phyloP scores from a whole-genome alignment of 2,888 invertebrate genomes.

The Lithophane semibrunnea region DNA sequence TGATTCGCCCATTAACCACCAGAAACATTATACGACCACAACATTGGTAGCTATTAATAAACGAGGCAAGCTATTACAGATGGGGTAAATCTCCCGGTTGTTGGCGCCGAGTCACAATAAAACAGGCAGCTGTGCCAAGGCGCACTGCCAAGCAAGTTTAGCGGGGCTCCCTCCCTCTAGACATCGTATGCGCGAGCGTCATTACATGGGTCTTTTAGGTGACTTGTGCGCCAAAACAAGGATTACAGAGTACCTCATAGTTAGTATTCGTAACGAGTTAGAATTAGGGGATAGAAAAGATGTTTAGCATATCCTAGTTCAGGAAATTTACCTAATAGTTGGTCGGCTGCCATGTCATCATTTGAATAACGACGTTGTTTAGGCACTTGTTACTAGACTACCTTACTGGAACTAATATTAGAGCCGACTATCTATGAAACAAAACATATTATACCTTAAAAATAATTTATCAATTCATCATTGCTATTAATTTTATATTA shows the following conservation, averaged over 20 bases:
- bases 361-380: not conserved
- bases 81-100: constrained; percentile 81
- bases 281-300: constrained; percentile 19
- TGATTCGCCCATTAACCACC: constrained; percentile 77
- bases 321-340: not conserved
- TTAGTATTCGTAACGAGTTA: constrained; percentile 42
- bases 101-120: constrained; percentile 83
- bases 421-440: not conserved
- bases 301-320: constrained; percentile 31
- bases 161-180: constrained; percentile 63
- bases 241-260: constrained; percentile 40
- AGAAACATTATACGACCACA: constrained; percentile 77
- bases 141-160: constrained; percentile 83
- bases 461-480: too few relatives aligned
- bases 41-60: constrained; percentile 80
- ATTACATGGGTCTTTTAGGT: constrained; percentile 57
- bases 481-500: too few relatives aligned
- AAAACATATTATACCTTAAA: not conserved
- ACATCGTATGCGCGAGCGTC: constrained; percentile 59
- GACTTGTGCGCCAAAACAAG: constrained; percentile 59
- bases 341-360: constrained; percentile 2
- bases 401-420: not conserved
- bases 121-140: constrained; percentile 82
- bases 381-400: not conserved
- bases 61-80: constrained; percentile 79